A percentile compares a stretch with the other conserved stretches of the same genome.
phyloP scores from a whole-genome alignment of 23 tunicate species.

The Trididemnum clinides region DNA sequence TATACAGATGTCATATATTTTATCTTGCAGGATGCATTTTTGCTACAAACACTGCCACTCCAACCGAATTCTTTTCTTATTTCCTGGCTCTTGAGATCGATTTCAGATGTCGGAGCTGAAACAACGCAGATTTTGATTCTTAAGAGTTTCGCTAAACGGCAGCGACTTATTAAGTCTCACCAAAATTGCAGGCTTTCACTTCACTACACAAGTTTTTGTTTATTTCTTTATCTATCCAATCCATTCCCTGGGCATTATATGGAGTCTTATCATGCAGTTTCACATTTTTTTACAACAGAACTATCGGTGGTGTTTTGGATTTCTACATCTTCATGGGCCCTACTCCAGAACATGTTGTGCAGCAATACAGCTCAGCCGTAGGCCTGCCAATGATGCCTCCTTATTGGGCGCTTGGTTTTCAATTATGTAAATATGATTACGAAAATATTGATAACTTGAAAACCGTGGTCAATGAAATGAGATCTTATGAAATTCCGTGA shows the following conservation, averaged over 20 bases:
- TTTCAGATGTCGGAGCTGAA: too few species aligned
- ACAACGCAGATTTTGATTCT: too few species aligned
- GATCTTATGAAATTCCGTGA: conserved; percentile 64
- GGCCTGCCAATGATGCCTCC: conserved; percentile 93
- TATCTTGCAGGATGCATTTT: too few species aligned
- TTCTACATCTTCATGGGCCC: conserved; percentile 91
- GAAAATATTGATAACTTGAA: conserved; percentile 57
- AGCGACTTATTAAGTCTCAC: too few species aligned
- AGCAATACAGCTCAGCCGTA: conserved; percentile 67
- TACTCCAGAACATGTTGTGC: conserved; percentile 74
- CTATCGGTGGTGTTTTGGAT: conserved; percentile 89
- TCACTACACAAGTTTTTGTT: not conserved
- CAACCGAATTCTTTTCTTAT: too few species aligned
- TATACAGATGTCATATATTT: too few species aligned
- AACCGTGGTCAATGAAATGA: conserved; percentile 80
- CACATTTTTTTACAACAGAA: conserved; percentile 21
- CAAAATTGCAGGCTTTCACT: not conserved
- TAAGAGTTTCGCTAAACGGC: too few species aligned
- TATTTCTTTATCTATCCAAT: not conserved
- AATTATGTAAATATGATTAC: conserved; percentile 85
- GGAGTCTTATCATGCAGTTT: not conserved
- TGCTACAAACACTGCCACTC: too few species aligned
- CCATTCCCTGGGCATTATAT: too few species aligned
- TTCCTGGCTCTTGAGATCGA: too few species aligned
- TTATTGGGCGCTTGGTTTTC: conserved; percentile 95